These are phyloP conservation scores for Bruchidius siliquastri DNA, from an alignment of 2,888 invertebrate genomes.

Conservation along the genomic window DNA sequence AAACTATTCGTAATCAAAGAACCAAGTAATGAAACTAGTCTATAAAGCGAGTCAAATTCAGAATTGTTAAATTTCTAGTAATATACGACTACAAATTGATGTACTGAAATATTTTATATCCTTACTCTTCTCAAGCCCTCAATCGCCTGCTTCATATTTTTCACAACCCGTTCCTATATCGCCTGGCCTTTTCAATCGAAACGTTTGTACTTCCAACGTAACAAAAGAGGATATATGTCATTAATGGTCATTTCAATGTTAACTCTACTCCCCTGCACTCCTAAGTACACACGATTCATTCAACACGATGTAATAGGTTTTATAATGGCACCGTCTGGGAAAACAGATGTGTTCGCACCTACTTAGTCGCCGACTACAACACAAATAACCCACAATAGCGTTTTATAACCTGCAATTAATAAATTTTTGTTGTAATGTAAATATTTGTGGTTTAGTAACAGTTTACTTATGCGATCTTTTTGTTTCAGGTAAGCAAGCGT, in stretches of 20 bases:
- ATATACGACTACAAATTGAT: no score
- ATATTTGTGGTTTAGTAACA: neutral
- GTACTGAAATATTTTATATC: no score
- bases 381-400: neutral
- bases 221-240: neutral
- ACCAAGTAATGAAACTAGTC: no score
- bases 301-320: neutral
- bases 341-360: neutral
- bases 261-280: neutral
- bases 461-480: neutral
- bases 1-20: no score
- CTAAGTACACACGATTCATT: neutral
- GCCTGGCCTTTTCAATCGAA: no score
- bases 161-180: no score
- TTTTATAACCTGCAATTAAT: neutral
- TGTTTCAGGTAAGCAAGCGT: neutral
- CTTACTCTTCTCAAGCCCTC: no score
- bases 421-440: neutral
- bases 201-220: neutral
- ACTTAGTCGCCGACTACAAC: neutral
- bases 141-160: no score
- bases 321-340: neutral
- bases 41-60: no score
- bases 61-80: no score
- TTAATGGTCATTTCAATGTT: neutral